These are phyloP conservation scores for Atopsyche davidsoni DNA, from an alignment of 1,140 invertebrate species.

Conservation along the genomic window DNA sequence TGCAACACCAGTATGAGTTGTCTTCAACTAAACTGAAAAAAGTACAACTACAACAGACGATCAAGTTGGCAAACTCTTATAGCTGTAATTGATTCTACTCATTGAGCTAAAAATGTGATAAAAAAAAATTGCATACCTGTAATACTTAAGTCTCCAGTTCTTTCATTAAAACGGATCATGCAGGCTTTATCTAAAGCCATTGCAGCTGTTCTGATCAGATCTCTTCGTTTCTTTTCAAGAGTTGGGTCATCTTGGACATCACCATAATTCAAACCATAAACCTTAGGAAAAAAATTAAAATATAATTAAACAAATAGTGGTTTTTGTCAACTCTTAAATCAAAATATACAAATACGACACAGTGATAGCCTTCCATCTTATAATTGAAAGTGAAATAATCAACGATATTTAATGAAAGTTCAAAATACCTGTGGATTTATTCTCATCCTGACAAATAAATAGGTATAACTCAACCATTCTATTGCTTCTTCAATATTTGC, in stretches of 20 bases:
- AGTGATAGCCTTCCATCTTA: not conserved
- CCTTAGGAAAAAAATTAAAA: constrained; percentile 29
- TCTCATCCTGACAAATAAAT: constrained; percentile 90
- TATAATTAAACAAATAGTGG: not conserved
- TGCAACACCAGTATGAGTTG: no score
- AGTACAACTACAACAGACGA: no score
- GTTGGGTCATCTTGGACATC: constrained; percentile 70
- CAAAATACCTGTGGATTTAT: constrained; percentile 75
- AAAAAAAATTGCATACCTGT: constrained; percentile 51
- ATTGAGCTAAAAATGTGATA: not conserved
- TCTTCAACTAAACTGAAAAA: no score
- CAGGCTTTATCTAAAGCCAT: constrained; percentile 82
- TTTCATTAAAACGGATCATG: constrained; percentile 89
- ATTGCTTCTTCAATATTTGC: constrained; percentile 94
- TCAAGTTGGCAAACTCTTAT: no score
- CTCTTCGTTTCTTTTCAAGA: constrained; percentile 63
- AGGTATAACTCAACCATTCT: constrained; percentile 97
- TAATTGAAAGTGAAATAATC: not conserved
- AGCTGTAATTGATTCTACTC: no score
- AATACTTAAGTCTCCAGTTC: constrained; percentile 74
- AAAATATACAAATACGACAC: not conserved
- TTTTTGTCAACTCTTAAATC: not conserved
- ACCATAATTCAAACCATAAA: constrained; percentile 74
- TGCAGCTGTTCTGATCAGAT: constrained; percentile 75
- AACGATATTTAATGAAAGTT: constrained; percentile 9